Base-by-base conservation (phyloP, 2,888 invertebrate species). In the Andrena camellia region DNA sequence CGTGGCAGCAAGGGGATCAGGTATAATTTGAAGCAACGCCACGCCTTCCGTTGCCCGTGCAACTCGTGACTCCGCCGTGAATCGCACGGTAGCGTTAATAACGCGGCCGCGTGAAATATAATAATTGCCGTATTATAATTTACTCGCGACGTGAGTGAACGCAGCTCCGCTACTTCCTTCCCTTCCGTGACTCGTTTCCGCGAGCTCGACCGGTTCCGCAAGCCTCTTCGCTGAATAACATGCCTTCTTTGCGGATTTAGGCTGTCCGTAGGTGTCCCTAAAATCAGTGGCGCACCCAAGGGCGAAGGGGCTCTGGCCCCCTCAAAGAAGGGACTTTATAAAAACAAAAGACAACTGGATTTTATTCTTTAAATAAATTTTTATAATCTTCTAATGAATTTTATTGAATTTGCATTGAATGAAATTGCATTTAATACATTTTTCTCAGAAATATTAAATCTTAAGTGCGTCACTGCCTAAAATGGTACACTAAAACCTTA, bases 21-120 rank as follows among this genome's bases (percentile, higher is more conserved):
- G 84, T 89, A 86, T 90, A 90, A 91, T 91, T 90, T 88, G 87
- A 88, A 87, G 80, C 84, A 81, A 67, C 80, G 87, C 89, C 89
- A 89, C 89, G 90, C 88, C 90, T 89, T 87, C 73, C 78, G 69
- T 77, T 60, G 78, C 23, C 57, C 31, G 78, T 74, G 81, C 78
- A 81, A 83, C 64, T 20, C 54, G 57, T 57, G 57, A 26, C 57
- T 50, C 57, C 52, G 62, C 57, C 48, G 68, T 71, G 70, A 78
- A 81, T 77, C 75, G 81, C 70, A 80, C 84, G 81, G 86, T 84
- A 84, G 80, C 80, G 70, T 82, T 84, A 87, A 86, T 89, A 86
- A 87, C 86, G 79, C 77, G 77, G 78, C 75, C 31, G 75, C 77
- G 81, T 68, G 83, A 81, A 84, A 78, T 88, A 83, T 77, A 83